Evolutionary conservation across 2,113 vertebrate genomes (phyloP), one percentile per base, ranked within the genome.

Genomic region (Myrmophylax atrothorax): DNA sequence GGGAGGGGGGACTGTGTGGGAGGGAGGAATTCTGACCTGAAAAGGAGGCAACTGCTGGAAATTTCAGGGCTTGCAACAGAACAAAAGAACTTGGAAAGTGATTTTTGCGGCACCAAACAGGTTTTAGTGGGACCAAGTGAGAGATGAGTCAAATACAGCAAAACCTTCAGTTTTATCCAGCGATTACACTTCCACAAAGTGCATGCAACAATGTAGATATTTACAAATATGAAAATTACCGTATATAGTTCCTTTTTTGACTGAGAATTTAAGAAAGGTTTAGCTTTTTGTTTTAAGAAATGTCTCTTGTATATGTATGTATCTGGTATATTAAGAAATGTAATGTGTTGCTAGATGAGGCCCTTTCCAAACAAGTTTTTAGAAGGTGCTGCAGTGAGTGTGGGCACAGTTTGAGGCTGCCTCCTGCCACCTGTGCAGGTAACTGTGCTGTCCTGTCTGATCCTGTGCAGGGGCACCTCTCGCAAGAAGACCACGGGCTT

Each of bases 401-500:
- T 53, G 38, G 26, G 6, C 1, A 1, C 12, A 73, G 49, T 46
- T 49, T 50, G n/a, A 50, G 52, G 75, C 75, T 59, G 44, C 37
- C 67, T 90, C 19, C 53, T 89, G 4, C 12, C 49, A 33, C 31
- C 42, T 74, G 74, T 53, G 56, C 33, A 59, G 62, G 49, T 73
- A 3, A 59, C 49, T 14, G 25, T 35, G 63, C 40, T 50, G 46
- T 52, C 86, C 15, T 77, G 16, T 8, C 35, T 92, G 67, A 18
- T 77, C 37, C 94, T 72, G 25, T 90, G 5, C 91, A 98, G 99
- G 84, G 98, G 98, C 76, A 75, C 97, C 8, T 97, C 98, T 87
- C 98, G 99, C 76, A 99, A 97, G 95, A 99, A 99, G 97, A 80
- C 99, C 25, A 98, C 98, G 0, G 99, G 99, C 40, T 99, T 99